Percentiles rank a stretch among this genome's conserved stretches.
Evolutionary conservation across 1,140 invertebrate genomes (phyloP).

Genomic region (Rhopalosiphum maidis): DNA sequence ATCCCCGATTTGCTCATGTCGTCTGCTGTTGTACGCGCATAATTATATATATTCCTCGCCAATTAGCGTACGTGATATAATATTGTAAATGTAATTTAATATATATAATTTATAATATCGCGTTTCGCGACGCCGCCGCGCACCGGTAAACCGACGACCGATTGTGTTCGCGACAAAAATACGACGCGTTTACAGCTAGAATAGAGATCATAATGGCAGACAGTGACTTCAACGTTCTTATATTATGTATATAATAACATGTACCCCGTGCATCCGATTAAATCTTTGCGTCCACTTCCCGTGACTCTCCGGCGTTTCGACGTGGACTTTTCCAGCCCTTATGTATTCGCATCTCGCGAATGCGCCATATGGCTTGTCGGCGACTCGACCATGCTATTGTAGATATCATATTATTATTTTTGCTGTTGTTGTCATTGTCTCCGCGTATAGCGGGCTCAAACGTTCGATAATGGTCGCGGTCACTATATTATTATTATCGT

Average conservation of each 20-base stretch:
- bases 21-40: background rate
- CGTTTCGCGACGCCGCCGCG: background rate
- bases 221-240: background rate
- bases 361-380: slow-evolving; percentile 37
- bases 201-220: background rate
- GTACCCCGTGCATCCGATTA: background rate
- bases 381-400: background rate
- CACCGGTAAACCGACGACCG: background rate
- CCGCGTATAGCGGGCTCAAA: background rate
- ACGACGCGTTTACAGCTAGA: background rate
- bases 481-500: slow-evolving; percentile 16
- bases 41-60: background rate
- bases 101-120: background rate
- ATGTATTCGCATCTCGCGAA: background rate
- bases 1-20: background rate
- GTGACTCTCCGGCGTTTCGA: background rate
- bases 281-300: background rate
- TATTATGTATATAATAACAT: background rate
- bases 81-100: background rate
- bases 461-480: slow-evolving; percentile 25
- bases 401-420: slow-evolving; percentile 41
- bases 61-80: background rate
- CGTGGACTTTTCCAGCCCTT: background rate
- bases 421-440: background rate
- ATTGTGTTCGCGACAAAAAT: background rate